Evolutionary conservation across 2,797 vertebrate species (phyloP).

Genomic region (Cossypha caffra): DNA sequence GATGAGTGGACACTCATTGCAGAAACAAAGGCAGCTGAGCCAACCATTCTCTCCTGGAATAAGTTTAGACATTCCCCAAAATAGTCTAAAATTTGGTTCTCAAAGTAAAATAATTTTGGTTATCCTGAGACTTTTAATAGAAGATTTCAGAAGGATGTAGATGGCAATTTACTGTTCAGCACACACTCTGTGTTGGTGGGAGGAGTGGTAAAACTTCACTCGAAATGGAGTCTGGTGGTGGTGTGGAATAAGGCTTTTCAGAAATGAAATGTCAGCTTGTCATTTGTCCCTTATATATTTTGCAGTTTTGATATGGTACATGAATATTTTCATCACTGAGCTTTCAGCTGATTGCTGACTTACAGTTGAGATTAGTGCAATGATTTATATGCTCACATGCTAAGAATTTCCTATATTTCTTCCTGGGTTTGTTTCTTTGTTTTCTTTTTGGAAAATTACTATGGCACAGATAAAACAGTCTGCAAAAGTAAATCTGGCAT

Average conservation of each 20-base stretch:
- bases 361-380: not conserved
- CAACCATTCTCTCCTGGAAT: not conserved
- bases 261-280: not conserved
- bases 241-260: not conserved
- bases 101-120: not conserved
- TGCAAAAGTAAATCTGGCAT: not conserved
- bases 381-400: not conserved
- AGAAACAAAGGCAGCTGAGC: not conserved
- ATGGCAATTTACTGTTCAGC: not conserved
- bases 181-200: not conserved
- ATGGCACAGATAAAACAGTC: not conserved
- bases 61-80: not conserved
- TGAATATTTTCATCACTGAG: not conserved
- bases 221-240: not conserved
- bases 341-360: not conserved
- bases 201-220: conserved; percentile 20
- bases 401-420: not conserved
- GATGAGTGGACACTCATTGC: not conserved
- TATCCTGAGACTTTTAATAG: not conserved
- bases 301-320: not conserved
- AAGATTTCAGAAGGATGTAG: not conserved
- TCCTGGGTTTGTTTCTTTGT: not conserved
- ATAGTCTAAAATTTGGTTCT: not conserved
- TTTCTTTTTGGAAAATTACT: not conserved
- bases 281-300: not conserved